Conservation (phyloP, 2,797 vertebrate species). For the Alcedo atthis region DNA sequence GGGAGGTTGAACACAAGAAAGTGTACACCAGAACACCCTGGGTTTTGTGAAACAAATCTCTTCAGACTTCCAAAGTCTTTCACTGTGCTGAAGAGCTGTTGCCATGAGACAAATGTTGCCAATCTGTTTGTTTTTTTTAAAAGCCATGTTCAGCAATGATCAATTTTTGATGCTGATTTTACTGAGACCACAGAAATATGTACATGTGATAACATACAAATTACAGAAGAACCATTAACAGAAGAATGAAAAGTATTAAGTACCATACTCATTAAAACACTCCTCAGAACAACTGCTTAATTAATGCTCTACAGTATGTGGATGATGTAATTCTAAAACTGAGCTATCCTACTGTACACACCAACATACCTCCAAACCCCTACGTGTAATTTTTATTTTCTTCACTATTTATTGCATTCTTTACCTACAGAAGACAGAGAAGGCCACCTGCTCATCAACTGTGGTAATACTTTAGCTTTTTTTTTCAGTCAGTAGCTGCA, state of each 20-base stretch:
- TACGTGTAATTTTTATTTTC: background rate
- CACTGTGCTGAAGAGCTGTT: background rate
- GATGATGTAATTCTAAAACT: background rate
- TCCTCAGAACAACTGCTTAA: background rate
- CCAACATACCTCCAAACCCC: background rate
- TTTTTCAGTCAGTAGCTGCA: background rate
- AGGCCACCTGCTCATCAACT: background rate
- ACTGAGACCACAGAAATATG: background rate
- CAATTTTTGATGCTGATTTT: background rate
- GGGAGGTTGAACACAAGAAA: background rate
- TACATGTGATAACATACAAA: background rate
- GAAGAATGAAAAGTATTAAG: background rate
- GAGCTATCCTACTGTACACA: background rate
- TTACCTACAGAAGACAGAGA: background rate
- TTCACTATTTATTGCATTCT: background rate
- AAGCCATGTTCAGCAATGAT: background rate
- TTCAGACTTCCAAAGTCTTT: background rate
- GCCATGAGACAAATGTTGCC: background rate
- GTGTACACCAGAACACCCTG: rapidly evolving
- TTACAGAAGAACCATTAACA: background rate
- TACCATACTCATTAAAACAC: background rate
- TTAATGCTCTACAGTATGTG: background rate
- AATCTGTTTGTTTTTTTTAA: background rate
- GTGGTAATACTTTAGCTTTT: background rate
- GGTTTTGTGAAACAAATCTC: background rate